These are phyloP conservation scores for Tor tambroides DNA, from an alignment of 2,113 vertebrate genomes.

Conservation along the genomic window DNA sequence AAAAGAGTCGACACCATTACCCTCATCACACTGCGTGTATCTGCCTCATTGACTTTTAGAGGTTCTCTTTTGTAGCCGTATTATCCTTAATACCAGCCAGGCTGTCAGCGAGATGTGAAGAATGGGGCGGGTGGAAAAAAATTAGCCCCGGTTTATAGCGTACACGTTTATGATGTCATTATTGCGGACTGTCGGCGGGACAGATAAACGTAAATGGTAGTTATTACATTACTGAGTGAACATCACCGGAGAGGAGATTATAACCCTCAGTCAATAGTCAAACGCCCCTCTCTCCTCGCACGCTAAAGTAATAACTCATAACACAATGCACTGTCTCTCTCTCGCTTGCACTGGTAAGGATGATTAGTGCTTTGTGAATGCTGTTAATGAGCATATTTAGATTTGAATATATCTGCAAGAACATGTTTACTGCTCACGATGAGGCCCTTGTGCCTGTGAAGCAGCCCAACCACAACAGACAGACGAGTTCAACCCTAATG, in stretches of 20 bases:
- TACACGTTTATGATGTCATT: conserved; percentile 44
- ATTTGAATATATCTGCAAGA: conserved; percentile 76
- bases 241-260: conserved; percentile 31
- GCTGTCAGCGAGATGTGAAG: conserved; percentile 61
- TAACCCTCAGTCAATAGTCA: conserved; percentile 42
- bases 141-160: conserved; percentile 49
- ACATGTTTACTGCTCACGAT: conserved; percentile 49
- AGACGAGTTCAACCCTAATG: conserved; percentile 50
- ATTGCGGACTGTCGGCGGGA: conserved; percentile 40
- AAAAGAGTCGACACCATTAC: conserved; percentile 69
- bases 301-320: conserved; percentile 24
- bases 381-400: conserved; percentile 69
- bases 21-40: conserved; percentile 67
- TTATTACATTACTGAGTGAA: conserved; percentile 44
- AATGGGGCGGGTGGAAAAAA: conserved; percentile 53
- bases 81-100: conserved; percentile 74
- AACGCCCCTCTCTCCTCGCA: not conserved
- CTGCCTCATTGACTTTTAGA: conserved; percentile 72
- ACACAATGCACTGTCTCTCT: not conserved
- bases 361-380: conserved; percentile 68
- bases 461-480: conserved; percentile 24
- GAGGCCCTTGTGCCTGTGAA: conserved; percentile 31
- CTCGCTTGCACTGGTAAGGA: conserved; percentile 19
- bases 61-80: conserved; percentile 70
- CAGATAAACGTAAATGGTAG: conserved; percentile 47